These are phyloP conservation scores for Rutilus rutilus DNA, from an alignment of 2,113 vertebrate species.

Conservation along the genomic window DNA sequence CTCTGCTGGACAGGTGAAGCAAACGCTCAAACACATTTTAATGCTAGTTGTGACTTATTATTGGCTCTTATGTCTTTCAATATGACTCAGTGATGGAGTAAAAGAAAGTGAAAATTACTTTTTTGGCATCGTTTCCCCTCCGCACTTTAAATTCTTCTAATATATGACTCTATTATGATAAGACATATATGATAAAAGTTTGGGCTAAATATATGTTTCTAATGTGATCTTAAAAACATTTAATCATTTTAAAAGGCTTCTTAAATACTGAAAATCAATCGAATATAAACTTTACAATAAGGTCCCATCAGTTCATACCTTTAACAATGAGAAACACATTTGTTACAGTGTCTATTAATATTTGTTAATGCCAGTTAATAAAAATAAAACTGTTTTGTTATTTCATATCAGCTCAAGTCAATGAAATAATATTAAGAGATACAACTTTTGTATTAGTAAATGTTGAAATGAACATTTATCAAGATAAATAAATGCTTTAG, in stretches of 20 bases:
- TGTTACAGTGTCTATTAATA: too few species aligned
- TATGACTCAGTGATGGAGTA: background rate
- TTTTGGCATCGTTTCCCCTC: background rate
- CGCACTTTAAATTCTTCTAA: background rate
- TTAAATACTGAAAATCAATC: background rate
- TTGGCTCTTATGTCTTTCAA: background rate
- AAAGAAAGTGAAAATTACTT: background rate
- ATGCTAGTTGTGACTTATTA: background rate
- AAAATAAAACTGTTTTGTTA: too few species aligned
- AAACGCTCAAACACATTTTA: background rate
- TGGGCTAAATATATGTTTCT: background rate
- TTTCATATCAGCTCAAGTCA: too few species aligned
- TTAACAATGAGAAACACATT: too few species aligned
- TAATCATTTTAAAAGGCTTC: background rate
- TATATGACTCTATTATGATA: background rate
- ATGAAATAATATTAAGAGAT: too few species aligned
- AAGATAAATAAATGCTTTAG: too few species aligned
- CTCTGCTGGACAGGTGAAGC: conserved; percentile 32
- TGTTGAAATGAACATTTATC: too few species aligned
- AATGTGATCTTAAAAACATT: background rate
- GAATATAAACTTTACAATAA: background rate
- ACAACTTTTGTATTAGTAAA: too few species aligned
- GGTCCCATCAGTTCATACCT: too few species aligned
- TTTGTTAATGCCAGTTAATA: too few species aligned
- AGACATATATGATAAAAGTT: background rate